Percentiles rank a stretch among this genome's conserved stretches.
Evolutionary conservation across 2,113 vertebrate genomes (phyloP).

Genomic region (Diadophis punctatus): DNA sequence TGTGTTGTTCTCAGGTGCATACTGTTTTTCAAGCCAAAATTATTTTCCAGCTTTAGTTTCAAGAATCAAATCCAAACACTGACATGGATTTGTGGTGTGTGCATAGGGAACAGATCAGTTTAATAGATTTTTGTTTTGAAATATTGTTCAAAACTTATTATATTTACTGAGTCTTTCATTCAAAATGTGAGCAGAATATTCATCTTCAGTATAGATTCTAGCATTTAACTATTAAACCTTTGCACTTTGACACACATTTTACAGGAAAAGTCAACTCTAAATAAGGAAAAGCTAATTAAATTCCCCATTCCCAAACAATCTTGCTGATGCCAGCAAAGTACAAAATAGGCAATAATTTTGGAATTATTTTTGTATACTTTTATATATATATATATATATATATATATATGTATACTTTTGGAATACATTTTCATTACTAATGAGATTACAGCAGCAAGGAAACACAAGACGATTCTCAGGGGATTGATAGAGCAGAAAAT

Average conservation of each 20-base stretch:
- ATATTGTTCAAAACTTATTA: background rate
- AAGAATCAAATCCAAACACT: background rate
- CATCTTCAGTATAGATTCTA: background rate
- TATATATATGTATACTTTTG: too few species aligned
- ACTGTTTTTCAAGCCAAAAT: background rate
- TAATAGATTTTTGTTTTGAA: background rate
- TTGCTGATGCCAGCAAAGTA: slow-evolving; percentile 21
- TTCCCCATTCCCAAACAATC: slow-evolving; percentile 1
- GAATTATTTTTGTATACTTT: too few species aligned
- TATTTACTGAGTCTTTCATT: background rate
- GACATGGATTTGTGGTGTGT: background rate
- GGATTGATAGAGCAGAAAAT: slow-evolving; percentile 9
- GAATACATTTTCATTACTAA: slow-evolving; percentile 41
- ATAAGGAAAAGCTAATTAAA: background rate
- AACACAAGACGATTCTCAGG: slow-evolving; percentile 15
- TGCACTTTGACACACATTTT: slow-evolving; percentile 8
- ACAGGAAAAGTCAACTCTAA: background rate
- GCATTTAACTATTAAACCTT: background rate
- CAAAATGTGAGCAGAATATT: background rate
- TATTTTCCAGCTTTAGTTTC: background rate
- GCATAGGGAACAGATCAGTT: background rate
- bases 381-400: too few species aligned
- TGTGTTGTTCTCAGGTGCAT: background rate
- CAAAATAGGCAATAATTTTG: slow-evolving; percentile 7
- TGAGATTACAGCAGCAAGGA: slow-evolving; percentile 34